phyloP scores from a whole-genome alignment of 2,797 vertebrate genomes.

The Brotula barbata region DNA sequence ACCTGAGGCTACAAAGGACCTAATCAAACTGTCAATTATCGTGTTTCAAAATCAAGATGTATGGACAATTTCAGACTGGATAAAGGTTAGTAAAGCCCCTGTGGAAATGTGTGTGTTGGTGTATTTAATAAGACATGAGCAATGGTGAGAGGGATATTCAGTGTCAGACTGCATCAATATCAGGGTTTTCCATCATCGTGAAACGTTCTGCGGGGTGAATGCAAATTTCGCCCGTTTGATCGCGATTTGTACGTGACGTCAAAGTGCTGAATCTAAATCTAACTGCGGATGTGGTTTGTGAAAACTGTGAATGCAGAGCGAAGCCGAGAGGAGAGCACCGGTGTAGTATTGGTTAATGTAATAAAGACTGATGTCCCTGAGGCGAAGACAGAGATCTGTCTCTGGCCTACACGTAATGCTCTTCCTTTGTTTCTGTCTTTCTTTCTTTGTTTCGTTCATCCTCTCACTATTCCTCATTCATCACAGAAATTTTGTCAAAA shows the following conservation, averaged over 20 bases:
- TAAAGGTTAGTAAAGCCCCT: constrained; percentile 66
- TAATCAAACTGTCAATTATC: constrained; percentile 73
- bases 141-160: too few species aligned
- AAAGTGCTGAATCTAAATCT: constrained; percentile 21
- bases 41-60: constrained; percentile 58
- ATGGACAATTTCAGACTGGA: constrained; percentile 48
- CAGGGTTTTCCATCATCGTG: background rate
- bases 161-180: too few species aligned
- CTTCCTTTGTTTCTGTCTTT: background rate
- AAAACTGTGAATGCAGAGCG: constrained; percentile 41
- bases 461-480: constrained; percentile 27
- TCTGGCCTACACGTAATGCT: constrained; percentile 43
- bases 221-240: constrained; percentile 17
- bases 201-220: constrained; percentile 2
- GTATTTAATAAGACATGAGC: too few species aligned
- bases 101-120: constrained; percentile 6
- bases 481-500: too few species aligned
- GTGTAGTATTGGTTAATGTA: constrained; percentile 69
- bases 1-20: constrained; percentile 64
- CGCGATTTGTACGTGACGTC: constrained; percentile 29
- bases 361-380: constrained; percentile 63
- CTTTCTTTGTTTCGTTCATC: background rate
- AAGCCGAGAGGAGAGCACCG: constrained; percentile 47
- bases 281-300: constrained; percentile 11
- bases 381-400: constrained; percentile 47